A percentile compares a stretch with the other conserved stretches of the same genome.
Conservation (phyloP, 2,797 vertebrate species). For the Iguana delicatissima region DNA sequence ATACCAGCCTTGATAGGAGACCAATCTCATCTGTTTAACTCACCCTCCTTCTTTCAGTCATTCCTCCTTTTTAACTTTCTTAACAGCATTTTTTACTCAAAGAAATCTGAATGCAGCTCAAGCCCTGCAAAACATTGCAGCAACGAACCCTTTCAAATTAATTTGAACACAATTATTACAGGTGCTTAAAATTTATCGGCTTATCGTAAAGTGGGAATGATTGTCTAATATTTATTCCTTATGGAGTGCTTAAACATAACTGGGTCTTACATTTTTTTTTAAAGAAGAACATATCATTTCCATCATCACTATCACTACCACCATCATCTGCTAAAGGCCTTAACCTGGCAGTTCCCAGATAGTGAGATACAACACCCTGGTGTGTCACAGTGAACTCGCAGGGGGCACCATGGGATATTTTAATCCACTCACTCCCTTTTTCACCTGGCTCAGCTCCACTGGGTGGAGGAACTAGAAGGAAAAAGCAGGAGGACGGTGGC, state of each 20-base stretch:
- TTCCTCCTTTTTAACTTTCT: not conserved
- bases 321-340: too few species aligned
- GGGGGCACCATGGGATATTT: too few species aligned
- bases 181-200: slow-evolving; percentile 28
- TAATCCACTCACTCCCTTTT: too few species aligned
- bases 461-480: too few species aligned
- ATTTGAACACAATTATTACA: slow-evolving; percentile 29
- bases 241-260: not conserved
- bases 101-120: not conserved
- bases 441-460: too few species aligned
- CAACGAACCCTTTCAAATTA: slow-evolving; percentile 25
- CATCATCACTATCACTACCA: too few species aligned
- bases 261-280: not conserved
- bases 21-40: not conserved
- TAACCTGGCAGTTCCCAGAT: too few species aligned
- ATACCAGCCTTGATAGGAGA: not conserved
- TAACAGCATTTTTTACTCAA: not conserved
- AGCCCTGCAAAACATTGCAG: not conserved
- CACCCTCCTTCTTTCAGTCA: not conserved
- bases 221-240: slow-evolving; percentile 13
- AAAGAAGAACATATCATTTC: too few species aligned
- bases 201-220: not conserved
- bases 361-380: too few species aligned
- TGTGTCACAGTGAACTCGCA: too few species aligned
- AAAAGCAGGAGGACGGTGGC: too few species aligned